These are phyloP conservation scores for Catocala fraxini DNA, from an alignment of 2,888 invertebrate species.

Conservation along the genomic window DNA sequence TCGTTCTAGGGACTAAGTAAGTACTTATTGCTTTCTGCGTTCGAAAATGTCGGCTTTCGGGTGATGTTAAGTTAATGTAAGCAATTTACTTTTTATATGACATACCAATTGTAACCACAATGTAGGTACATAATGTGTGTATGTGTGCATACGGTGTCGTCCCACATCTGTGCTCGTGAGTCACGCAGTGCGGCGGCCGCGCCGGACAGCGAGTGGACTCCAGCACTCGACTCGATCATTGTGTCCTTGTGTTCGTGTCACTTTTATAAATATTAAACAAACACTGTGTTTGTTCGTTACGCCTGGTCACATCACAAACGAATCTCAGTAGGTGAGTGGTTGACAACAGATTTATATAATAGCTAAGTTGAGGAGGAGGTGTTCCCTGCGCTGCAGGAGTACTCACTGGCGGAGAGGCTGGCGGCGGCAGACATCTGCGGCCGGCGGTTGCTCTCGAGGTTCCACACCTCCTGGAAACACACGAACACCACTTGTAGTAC, in stretches of 20 bases:
- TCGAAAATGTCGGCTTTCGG: too few relatives aligned
- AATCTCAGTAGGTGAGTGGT: too few relatives aligned
- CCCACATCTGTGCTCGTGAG: conserved; percentile 5
- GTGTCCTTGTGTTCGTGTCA: conserved; percentile 30
- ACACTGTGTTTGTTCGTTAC: not conserved
- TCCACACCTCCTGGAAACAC: conserved; percentile 78
- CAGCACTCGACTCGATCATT: conserved; percentile 28
- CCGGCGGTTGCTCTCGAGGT: conserved; percentile 72
- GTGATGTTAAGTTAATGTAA: too few relatives aligned
- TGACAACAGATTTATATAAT: too few relatives aligned
- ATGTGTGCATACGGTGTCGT: not conserved
- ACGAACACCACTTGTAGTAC: conserved; percentile 3
- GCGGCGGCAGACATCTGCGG: conserved; percentile 90
- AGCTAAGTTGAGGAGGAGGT: too few relatives aligned
- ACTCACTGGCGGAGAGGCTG: conserved; percentile 92
- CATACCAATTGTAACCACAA: too few relatives aligned
- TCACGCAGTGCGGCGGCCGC: not conserved
- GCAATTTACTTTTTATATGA: too few relatives aligned
- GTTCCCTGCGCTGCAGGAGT: conserved; percentile 9
- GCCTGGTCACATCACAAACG: too few relatives aligned
- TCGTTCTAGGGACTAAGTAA: too few relatives aligned
- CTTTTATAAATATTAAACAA: conserved; percentile 21
- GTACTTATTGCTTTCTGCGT: too few relatives aligned
- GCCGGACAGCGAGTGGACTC: conserved; percentile 20
- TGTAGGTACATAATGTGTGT: not conserved